phyloP scores from a whole-genome alignment of 2,113 vertebrate genomes.

The Dicaeum eximium region DNA sequence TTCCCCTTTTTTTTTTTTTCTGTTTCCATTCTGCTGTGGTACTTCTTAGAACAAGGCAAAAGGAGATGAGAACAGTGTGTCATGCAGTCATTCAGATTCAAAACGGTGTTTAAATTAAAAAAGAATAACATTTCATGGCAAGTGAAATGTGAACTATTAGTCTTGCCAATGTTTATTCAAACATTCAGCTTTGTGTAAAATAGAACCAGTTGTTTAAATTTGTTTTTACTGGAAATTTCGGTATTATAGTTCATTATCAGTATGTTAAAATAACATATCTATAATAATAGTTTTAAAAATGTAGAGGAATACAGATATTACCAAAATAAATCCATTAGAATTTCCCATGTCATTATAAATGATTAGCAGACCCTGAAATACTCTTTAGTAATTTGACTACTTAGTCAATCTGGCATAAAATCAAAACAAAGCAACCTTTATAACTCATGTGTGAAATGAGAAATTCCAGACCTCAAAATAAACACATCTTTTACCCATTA shows the following conservation, averaged over 20 bases:
- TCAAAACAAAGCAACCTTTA: conserved; percentile 43
- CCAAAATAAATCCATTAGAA: conserved; percentile 31
- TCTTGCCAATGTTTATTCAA: background rate
- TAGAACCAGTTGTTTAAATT: background rate
- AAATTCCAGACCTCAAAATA: conserved; percentile 11
- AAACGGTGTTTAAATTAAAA: background rate
- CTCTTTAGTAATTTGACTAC: background rate
- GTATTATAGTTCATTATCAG: background rate
- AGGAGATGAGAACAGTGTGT: background rate
- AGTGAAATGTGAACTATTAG: background rate
- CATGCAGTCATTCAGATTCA: background rate
- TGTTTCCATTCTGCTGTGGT: background rate
- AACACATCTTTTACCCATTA: background rate
- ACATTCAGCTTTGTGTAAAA: background rate
- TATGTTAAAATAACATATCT: background rate
- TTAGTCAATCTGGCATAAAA: conserved; percentile 17
- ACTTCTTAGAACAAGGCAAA: background rate
- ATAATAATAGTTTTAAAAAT: background rate
- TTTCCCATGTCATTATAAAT: conserved; percentile 3
- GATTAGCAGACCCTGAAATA: conserved; percentile 48
- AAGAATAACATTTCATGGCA: background rate
- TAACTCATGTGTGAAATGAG: conserved; percentile 66
- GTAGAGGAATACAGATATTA: background rate
- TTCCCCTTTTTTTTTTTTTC: background rate
- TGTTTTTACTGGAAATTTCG: background rate